Percentiles rank a stretch among this genome's conserved stretches.
Conservation (phyloP, 2,888 invertebrate genomes). For the Ormyrus thymus region DNA sequence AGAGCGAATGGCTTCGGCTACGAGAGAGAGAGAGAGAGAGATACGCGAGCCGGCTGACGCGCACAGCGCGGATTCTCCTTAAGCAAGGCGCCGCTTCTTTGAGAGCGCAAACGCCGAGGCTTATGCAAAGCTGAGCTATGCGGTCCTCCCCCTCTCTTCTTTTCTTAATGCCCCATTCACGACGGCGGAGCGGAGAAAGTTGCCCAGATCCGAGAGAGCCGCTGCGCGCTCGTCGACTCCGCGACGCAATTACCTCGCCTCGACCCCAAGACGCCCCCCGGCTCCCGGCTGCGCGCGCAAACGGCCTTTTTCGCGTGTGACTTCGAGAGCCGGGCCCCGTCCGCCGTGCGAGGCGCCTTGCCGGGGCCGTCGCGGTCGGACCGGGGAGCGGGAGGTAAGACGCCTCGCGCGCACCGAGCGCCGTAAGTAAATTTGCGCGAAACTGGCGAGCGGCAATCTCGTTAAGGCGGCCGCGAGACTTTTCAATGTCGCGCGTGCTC, state of each 20-base stretch:
- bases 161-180: not conserved
- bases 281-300: not conserved
- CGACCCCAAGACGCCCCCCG: not conserved
- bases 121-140: constrained; percentile 13
- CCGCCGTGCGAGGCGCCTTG: not conserved
- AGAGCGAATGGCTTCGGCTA: not conserved
- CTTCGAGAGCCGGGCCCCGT: too few species aligned
- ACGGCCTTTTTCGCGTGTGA: not conserved
- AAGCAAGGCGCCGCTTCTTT: not conserved
- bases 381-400: not conserved
- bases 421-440: constrained; percentile 46
- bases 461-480: constrained; percentile 41
- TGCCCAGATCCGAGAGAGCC: not conserved
- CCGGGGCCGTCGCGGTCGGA: not conserved
- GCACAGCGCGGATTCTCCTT: not conserved
- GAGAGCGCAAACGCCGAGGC: not conserved
- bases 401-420: not conserved
- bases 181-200: not conserved
- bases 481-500: constrained; percentile 45
- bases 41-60: not conserved
- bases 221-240: constrained; percentile 18
- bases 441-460: constrained; percentile 43
- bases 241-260: constrained; percentile 31
- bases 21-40: not conserved
- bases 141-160: not conserved